Evolutionary conservation across 2,888 invertebrate genomes (phyloP).

Genomic region (Netelia inedita): DNA sequence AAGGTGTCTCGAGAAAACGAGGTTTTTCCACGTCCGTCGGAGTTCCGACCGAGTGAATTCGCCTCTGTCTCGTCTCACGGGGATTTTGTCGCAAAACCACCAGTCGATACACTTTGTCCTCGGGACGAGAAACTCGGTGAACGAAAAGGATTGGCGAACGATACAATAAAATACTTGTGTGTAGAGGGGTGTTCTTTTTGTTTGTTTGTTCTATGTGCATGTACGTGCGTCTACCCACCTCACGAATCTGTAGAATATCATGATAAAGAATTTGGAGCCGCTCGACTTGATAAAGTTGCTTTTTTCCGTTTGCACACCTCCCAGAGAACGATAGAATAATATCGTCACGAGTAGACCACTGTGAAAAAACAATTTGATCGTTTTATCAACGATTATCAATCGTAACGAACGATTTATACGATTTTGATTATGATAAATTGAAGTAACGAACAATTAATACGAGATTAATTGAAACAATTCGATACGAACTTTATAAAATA

Average conservation of each 20-base stretch:
- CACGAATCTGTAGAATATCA: constrained; percentile 88
- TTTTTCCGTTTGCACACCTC: constrained; percentile 87
- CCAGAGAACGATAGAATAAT: constrained; percentile 92
- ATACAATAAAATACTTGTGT: neutral
- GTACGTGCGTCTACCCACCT: constrained; percentile 84
- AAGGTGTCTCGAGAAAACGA: neutral
- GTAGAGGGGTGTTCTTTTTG: neutral
- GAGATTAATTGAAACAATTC: too few species aligned
- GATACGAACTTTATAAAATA: too few species aligned
- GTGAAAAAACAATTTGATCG: constrained; percentile 73
- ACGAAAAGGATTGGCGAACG: neutral
- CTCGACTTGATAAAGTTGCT: constrained; percentile 85
- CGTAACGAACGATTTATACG: neutral
- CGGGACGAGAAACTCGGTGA: neutral
- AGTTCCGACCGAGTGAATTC: neutral
- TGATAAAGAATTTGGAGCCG: constrained; percentile 85
- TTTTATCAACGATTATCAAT: neutral
- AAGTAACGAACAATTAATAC: too few species aligned
- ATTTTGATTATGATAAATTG: neutral
- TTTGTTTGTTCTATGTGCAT: neutral
- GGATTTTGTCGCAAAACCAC: neutral
- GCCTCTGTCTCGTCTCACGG: neutral
- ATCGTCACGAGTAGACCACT: constrained; percentile 94
- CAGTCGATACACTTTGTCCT: neutral
- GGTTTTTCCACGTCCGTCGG: neutral